Percentiles rank a stretch among this genome's conserved stretches.
These are phyloP conservation scores for Saccostrea cuccullata DNA, from an alignment of 1,140 invertebrate genomes.

Conservation along the genomic window DNA sequence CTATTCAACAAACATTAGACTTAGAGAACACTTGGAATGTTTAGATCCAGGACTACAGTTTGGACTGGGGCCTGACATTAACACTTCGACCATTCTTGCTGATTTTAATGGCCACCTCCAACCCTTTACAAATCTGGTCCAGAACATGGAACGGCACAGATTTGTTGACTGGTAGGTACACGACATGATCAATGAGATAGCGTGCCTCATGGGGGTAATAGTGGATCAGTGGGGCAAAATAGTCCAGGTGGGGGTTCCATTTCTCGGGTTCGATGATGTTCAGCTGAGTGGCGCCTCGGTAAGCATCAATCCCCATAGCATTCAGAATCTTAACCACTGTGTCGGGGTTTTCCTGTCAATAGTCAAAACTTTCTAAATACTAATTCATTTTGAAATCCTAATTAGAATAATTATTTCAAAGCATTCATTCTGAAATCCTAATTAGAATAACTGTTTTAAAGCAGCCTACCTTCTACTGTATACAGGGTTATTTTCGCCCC, in stretches of 20 bases:
- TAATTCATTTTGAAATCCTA: background rate
- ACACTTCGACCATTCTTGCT: conserved; percentile 56
- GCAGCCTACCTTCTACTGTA: too few species aligned
- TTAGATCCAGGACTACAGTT: conserved; percentile 47
- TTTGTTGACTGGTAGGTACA: conserved; percentile 78
- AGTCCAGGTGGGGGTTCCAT: conserved; percentile 36
- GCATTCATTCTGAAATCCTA: too few species aligned
- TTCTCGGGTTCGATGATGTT: conserved; percentile 73
- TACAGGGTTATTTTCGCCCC: too few species aligned
- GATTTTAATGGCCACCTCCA: conserved; percentile 58
- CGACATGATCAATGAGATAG: conserved; percentile 77
- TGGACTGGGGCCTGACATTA: conserved; percentile 58
- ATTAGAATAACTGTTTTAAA: too few species aligned
- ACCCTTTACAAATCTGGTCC: conserved; percentile 69
- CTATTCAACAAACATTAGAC: too few species aligned
- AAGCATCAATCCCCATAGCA: conserved; percentile 77
- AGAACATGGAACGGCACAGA: conserved; percentile 74
- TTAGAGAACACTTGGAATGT: background rate
- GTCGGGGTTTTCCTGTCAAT: conserved; percentile 76
- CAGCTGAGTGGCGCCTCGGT: conserved; percentile 77
- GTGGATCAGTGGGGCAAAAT: conserved; percentile 53
- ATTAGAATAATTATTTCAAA: too few species aligned
- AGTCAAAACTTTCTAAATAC: background rate
- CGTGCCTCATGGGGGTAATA: conserved; percentile 74
- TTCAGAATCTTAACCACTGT: conserved; percentile 70